These are phyloP conservation scores for Tetrax tetrax DNA, from an alignment of 2,113 vertebrate species.

Conservation along the genomic window DNA sequence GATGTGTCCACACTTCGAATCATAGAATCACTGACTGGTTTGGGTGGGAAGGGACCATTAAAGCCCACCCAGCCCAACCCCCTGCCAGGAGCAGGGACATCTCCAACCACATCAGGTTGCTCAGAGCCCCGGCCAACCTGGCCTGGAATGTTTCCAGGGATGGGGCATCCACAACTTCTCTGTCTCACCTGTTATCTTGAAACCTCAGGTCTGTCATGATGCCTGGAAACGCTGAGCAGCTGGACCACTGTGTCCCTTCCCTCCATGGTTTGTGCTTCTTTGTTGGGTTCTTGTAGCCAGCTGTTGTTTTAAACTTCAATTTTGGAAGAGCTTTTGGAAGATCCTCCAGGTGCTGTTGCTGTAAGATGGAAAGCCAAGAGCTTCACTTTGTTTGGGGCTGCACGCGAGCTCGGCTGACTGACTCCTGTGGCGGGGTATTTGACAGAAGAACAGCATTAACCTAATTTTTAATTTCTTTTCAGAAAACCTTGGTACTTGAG, in stretches of 20 bases:
- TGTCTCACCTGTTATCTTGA: not conserved
- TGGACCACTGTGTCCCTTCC: fast-evolving
- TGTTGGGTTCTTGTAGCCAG: not conserved
- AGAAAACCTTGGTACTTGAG: not conserved
- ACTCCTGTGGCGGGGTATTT: fast-evolving
- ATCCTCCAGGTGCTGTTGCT: not conserved
- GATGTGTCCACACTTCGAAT: not conserved
- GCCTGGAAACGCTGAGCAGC: not conserved
- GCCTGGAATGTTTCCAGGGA: no score
- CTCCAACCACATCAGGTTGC: no score
- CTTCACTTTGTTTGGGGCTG: not conserved
- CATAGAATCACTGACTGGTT: no score
- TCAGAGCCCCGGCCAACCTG: no score
- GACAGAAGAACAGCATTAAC: not conserved
- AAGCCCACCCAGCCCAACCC: no score
- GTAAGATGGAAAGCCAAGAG: not conserved
- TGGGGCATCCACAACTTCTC: no score
- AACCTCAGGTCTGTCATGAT: not conserved
- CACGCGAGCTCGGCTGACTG: no score
- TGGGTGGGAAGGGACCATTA: no score
- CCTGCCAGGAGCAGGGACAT: no score
- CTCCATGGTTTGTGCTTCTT: not conserved
- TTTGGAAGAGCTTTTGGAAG: not conserved
- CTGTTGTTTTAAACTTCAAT: not conserved
- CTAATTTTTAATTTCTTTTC: not conserved